Percentiles rank a stretch among this genome's conserved stretches.
Conservation (phyloP, 2,797 vertebrate genomes). For the Catostomus latipinnis region DNA sequence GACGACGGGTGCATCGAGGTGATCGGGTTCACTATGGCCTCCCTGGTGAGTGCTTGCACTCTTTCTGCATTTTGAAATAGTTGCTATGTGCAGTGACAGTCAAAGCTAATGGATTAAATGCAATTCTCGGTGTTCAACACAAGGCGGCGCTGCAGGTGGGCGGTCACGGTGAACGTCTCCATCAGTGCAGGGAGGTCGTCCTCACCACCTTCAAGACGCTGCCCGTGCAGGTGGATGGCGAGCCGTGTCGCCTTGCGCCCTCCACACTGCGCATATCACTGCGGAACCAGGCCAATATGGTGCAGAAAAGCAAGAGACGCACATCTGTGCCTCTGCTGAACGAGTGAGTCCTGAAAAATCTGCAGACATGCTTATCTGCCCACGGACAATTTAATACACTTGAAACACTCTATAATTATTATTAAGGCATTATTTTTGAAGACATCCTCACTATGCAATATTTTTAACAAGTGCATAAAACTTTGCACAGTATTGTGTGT, state of each 20-base stretch:
- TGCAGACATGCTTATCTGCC: background rate
- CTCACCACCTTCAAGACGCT: conserved; percentile 95
- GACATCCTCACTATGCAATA: too few species aligned
- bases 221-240: conserved; percentile 96
- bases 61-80: background rate
- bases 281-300: conserved; percentile 98
- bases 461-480: too few species aligned
- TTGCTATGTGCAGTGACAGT: background rate
- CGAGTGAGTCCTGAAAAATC: conserved; percentile 79
- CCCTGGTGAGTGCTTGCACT: conserved; percentile 83
- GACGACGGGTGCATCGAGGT: conserved; percentile 98
- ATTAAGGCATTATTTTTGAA: too few species aligned
- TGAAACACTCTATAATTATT: background rate
- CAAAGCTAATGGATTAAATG: background rate
- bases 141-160: conserved; percentile 97
- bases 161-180: conserved; percentile 92
- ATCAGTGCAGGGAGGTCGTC: conserved; percentile 95
- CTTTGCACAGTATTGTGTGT: too few species aligned
- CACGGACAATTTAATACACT: too few species aligned
- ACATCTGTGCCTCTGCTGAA: conserved; percentile 86
- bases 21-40: conserved; percentile 98
- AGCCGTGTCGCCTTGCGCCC: conserved; percentile 92
- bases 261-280: conserved; percentile 93
- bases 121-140: conserved; percentile 39
- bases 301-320: conserved; percentile 93